phyloP scores from a whole-genome alignment of 2,888 invertebrate genomes.

The Athripsodes cinereus region DNA sequence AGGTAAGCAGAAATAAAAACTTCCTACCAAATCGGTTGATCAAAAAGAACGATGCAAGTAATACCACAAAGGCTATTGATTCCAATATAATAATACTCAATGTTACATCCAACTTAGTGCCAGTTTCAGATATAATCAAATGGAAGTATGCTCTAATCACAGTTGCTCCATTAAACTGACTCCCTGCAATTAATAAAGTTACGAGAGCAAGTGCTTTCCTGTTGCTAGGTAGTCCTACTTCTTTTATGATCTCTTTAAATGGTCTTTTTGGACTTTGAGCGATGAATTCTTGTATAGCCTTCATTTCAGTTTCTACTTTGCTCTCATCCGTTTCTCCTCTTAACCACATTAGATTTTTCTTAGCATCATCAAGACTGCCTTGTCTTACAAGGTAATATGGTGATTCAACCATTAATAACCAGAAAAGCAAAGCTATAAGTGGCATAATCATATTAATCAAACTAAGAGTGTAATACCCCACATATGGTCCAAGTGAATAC shows the following conservation, averaged over 20 bases:
- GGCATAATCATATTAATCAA: conserved; percentile 12
- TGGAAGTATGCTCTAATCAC: conserved; percentile 10
- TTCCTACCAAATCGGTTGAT: conserved; percentile 10
- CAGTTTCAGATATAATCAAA: conserved; percentile 9
- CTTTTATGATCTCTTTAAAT: conserved; percentile 10
- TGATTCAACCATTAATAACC: conserved; percentile 26
- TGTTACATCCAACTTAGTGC: neutral
- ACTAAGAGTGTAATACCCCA: conserved; percentile 9
- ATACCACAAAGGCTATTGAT: conserved; percentile 3
- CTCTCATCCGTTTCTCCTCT: conserved; percentile 27
- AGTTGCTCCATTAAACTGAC: conserved; percentile 10
- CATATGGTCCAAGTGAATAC: conserved; percentile 19
- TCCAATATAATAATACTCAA: conserved; percentile 8
- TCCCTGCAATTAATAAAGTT: conserved; percentile 4
- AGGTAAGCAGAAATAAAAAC: conserved; percentile 7
- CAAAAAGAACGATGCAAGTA: conserved; percentile 7
- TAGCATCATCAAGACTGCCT: conserved; percentile 28
- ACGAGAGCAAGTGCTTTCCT: conserved; percentile 5
- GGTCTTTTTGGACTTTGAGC: conserved; percentile 32
- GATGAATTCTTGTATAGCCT: conserved; percentile 29
- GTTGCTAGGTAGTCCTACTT: conserved; percentile 10
- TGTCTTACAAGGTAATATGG: conserved; percentile 26
- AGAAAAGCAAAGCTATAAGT: conserved; percentile 18
- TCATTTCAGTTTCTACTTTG: conserved; percentile 31
- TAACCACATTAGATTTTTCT: conserved; percentile 29